Percentiles rank a stretch among this genome's conserved stretches.
These are phyloP conservation scores for Pseudachorutes palmiensis DNA, from an alignment of 1,140 invertebrate species.

Conservation along the genomic window DNA sequence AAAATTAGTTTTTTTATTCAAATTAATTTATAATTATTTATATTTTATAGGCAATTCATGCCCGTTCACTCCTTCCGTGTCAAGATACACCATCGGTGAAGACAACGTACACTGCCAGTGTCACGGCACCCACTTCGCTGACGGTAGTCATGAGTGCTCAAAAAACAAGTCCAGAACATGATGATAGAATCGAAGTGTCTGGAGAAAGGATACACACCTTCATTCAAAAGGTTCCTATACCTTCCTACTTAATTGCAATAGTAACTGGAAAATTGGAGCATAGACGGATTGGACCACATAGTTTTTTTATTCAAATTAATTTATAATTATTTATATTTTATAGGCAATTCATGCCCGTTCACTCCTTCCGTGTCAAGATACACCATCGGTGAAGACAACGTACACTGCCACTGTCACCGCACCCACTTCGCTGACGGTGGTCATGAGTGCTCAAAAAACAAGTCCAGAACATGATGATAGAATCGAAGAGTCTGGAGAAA, in stretches of 20 bases:
- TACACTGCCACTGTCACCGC: conserved; percentile 74
- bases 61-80: conserved; percentile 77
- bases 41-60: conserved; percentile 71
- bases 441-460: conserved; percentile 73
- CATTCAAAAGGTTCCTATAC: conserved; percentile 65
- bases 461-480: neutral
- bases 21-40: too few species aligned
- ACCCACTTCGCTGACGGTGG: conserved; percentile 63
- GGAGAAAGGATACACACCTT: conserved; percentile 52
- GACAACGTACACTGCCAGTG: conserved; percentile 70
- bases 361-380: conserved; percentile 87
- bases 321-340: too few species aligned
- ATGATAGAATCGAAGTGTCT: neutral
- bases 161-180: neutral
- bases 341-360: conserved; percentile 82
- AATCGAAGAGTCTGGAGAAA: conserved; percentile 15
- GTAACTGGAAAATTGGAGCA: conserved; percentile 74
- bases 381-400: conserved; percentile 78
- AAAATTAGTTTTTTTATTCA: too few species aligned
- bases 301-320: too few species aligned
- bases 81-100: conserved; percentile 92
- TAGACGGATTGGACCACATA: conserved; percentile 64
- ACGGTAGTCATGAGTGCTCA: conserved; percentile 86
- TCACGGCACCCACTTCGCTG: conserved; percentile 65
- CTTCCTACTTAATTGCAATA: conserved; percentile 73